phyloP scores from a whole-genome alignment of 2,113 vertebrate genomes.

The Hucho hucho region DNA sequence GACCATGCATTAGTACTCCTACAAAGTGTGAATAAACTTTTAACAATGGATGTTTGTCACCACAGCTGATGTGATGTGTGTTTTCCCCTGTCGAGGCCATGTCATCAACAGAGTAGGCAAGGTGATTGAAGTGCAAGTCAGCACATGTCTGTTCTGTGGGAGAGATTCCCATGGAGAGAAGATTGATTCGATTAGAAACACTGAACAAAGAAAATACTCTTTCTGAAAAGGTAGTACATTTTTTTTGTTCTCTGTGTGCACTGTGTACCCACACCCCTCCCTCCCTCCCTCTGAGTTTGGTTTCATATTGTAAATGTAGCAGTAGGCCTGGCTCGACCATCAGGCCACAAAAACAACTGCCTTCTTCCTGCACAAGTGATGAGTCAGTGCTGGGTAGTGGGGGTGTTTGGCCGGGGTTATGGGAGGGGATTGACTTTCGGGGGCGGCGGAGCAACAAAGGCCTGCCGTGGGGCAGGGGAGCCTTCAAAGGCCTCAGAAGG shows the following conservation, averaged over 20 bases:
- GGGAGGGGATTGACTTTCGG: slow-evolving; percentile 47
- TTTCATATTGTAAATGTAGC: slow-evolving; percentile 25
- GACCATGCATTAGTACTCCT: not conserved
- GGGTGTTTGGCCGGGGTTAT: not conserved
- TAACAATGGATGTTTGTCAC: not conserved
- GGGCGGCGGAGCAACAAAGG: slow-evolving; percentile 53
- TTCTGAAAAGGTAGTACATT: not conserved
- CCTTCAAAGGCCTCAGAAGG: slow-evolving; percentile 52
- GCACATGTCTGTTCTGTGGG: not conserved
- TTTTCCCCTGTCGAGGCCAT: not conserved
- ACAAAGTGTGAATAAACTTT: not conserved
- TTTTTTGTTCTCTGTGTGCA: not conserved
- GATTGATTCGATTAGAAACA: not conserved
- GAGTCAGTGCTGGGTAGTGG: slow-evolving; percentile 63
- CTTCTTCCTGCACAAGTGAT: slow-evolving; percentile 75
- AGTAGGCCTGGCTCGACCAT: slow-evolving; percentile 11
- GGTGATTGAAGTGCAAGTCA: not conserved
- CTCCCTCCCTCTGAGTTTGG: slow-evolving; percentile 36
- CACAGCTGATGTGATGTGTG: not conserved
- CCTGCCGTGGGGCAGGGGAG: slow-evolving; percentile 22
- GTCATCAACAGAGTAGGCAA: not conserved
- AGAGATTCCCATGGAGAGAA: not conserved
- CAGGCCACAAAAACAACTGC: slow-evolving; percentile 64
- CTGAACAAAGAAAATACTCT: not conserved
- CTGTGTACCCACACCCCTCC: slow-evolving; percentile 17